These are phyloP conservation scores for Cryptus armator DNA, from an alignment of 2,888 invertebrate genomes.

Conservation along the genomic window DNA sequence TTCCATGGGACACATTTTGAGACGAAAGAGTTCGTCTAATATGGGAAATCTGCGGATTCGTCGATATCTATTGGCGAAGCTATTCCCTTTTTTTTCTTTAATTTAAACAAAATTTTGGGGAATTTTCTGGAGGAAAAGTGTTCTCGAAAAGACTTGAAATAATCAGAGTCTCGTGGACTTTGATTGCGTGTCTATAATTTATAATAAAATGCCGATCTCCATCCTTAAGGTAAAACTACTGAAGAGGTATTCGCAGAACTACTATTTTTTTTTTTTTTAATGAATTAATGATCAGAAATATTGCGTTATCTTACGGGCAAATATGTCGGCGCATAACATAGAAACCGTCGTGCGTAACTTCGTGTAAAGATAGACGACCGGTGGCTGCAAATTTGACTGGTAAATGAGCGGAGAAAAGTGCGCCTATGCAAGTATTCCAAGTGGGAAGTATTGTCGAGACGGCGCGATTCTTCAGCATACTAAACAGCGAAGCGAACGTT, in stretches of 20 bases:
- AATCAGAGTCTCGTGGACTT: neutral
- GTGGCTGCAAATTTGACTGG: slow-evolving; percentile 89
- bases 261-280: too few species aligned
- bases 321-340: slow-evolving; percentile 77
- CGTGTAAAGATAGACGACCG: slow-evolving; percentile 88
- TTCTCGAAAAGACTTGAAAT: neutral
- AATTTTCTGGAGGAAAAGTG: too few species aligned
- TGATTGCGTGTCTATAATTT: too few species aligned
- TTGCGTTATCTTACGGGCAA: slow-evolving; percentile 76
- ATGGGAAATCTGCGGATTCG: slow-evolving; percentile 76
- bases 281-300: neutral
- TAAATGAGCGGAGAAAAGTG: slow-evolving; percentile 87
- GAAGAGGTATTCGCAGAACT: too few species aligned
- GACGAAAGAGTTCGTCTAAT: slow-evolving; percentile 79
- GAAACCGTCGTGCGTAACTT: slow-evolving; percentile 86
- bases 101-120: too few species aligned
- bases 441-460: slow-evolving; percentile 85
- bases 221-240: too few species aligned
- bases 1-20: slow-evolving; percentile 77
- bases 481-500: slow-evolving; percentile 72
- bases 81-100: too few species aligned
- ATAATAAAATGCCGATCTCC: too few species aligned
- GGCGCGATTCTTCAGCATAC: slow-evolving; percentile 86
- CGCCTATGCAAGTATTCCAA: slow-evolving; percentile 88
- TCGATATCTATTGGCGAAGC: neutral